These are phyloP conservation scores for Dicaeum eximium DNA, from an alignment of 2,113 vertebrate genomes.

Conservation along the genomic window DNA sequence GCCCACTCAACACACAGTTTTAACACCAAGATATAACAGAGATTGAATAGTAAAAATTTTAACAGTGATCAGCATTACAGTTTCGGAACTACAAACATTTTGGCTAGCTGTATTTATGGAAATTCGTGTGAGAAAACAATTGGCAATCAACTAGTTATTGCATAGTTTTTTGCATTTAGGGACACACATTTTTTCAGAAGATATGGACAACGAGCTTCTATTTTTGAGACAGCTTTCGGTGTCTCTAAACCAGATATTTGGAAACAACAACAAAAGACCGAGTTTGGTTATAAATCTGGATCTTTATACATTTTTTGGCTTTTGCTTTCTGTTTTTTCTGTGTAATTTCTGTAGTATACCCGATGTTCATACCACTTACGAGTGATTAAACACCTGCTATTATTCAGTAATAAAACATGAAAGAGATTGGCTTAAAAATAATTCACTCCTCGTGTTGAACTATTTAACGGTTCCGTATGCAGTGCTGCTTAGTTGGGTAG, in stretches of 20 bases:
- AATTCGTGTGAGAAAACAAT: background rate
- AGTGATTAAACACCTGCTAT: background rate
- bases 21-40: too few relatives aligned
- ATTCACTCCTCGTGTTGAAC: background rate
- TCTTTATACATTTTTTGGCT: rapidly evolving
- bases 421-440: background rate
- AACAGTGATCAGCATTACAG: rapidly evolving
- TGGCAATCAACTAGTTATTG: background rate
- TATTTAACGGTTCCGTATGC: background rate
- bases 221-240: background rate
- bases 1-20: background rate
- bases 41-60: background rate
- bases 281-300: background rate
- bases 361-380: rapidly evolving
- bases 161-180: background rate
- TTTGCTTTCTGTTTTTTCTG: background rate
- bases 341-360: rapidly evolving
- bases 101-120: background rate
- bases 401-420: background rate
- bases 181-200: background rate
- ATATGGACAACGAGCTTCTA: rapidly evolving
- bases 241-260: background rate
- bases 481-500: background rate
- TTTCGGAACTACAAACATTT: background rate
- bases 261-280: rapidly evolving